These are phyloP conservation scores for Vireo griseus DNA, from an alignment of 2,797 vertebrate species.

Conservation along the genomic window DNA sequence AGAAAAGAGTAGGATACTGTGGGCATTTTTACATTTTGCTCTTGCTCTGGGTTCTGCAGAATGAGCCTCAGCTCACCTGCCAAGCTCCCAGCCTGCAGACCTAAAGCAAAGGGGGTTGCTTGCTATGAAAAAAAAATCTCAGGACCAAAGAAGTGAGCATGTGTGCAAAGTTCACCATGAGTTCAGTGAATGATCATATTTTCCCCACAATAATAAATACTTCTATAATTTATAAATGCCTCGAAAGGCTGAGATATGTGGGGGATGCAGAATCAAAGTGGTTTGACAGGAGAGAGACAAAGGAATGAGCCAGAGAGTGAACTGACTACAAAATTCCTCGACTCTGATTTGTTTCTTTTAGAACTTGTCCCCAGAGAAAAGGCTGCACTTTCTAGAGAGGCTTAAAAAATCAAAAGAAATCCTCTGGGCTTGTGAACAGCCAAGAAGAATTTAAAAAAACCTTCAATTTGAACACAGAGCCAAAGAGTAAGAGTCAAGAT, in stretches of 20 bases:
- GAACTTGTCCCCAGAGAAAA: constrained; percentile 30
- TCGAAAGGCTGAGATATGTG: constrained; percentile 32
- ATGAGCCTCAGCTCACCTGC: neutral
- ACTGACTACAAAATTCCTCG: constrained; percentile 48
- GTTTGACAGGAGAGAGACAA: constrained; percentile 51
- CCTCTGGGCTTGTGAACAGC: constrained; percentile 31
- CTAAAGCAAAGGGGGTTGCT: neutral
- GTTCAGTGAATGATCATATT: constrained; percentile 57
- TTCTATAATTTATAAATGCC: constrained; percentile 59
- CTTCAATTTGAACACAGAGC: neutral
- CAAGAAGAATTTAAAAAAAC: constrained; percentile 1
- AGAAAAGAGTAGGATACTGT: neutral
- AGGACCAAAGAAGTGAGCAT: neutral
- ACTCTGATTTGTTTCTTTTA: constrained; percentile 55
- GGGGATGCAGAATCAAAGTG: constrained; percentile 54
- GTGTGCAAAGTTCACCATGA: constrained; percentile 33
- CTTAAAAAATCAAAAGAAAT: constrained; percentile 51
- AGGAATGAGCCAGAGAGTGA: constrained; percentile 36
- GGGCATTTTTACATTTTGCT: neutral
- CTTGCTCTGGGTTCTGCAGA: neutral
- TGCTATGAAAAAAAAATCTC: neutral
- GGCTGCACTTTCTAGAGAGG: constrained; percentile 39
- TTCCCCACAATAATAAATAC: constrained; percentile 62
- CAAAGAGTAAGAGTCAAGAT: neutral
- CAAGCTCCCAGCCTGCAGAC: neutral